Base-by-base conservation (phyloP, 2,888 invertebrate genomes). In the Hyles lineata region DNA sequence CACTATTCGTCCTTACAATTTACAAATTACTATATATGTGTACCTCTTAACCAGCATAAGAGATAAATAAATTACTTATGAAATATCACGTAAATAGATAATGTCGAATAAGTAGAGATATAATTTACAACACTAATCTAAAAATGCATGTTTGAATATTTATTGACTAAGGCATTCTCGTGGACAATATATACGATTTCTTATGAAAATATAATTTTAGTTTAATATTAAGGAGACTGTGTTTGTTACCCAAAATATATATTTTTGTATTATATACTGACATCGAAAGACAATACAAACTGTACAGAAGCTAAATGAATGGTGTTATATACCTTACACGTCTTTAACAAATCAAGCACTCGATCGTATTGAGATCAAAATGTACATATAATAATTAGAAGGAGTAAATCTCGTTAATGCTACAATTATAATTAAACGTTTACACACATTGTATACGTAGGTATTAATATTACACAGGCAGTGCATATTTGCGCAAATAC, bases 321-420 rank as follows among this genome's bases (percentile, higher is more conserved):
- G 94, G 94, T 94, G 94, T 94, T 94, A 89, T 93, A 88, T 93
- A 93, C 94, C 95, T 94, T 94, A 95, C 94, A 90, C 89, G 87
- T 87, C 87, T 84, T 83, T 80, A 89, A 87, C 85, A 89, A 90
- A 91, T 82, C 89, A 91, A 92, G 87, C 91, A 89, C 90, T 89
- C 93, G 92, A 94, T 94, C 94, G 87, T 90, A 86, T 91, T 94
- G 94, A 94, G 94, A 94, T 94, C 94, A 94, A 93, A 93, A 94
- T 94, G 92, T 94, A 94, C 93, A 94, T 85, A 90, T 84, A 89
- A 87, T 83, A 86, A 87, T 82, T 78, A 85, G 88, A 86, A 85
- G 88, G 86, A 87, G 81, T 81, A 83, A 82, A 77, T 80, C 81
- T 81, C 78, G 80, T 83, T 79, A 79, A 80, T 83, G 81, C 80